These are phyloP conservation scores for Listronotus oregonensis DNA, from an alignment of 1,140 invertebrate genomes.

Conservation along the genomic window DNA sequence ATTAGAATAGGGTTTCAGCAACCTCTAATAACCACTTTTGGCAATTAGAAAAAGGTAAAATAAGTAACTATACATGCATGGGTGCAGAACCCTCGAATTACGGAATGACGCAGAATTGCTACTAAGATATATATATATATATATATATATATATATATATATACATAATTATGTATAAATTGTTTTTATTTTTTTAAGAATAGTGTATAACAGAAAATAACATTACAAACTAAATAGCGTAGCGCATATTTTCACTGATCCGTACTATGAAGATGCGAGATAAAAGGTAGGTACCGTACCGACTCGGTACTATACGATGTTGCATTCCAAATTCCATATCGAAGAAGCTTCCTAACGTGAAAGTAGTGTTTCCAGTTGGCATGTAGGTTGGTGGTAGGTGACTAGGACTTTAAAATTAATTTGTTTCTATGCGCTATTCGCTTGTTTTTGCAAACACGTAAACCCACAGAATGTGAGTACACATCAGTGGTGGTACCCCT, in stretches of 20 bases:
- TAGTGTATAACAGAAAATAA: no score
- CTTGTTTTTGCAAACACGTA: slow-evolving; percentile 5
- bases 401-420: slow-evolving; percentile 31
- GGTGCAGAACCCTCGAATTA: no score
- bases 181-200: no score
- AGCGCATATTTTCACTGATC: not conserved
- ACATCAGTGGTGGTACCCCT: slow-evolving; percentile 1
- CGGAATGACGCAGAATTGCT: no score
- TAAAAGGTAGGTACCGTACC: slow-evolving; percentile 34
- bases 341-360: slow-evolving; percentile 49
- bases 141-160: no score
- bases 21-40: no score
- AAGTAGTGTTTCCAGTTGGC: slow-evolving; percentile 46
- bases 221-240: not conserved
- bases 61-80: no score
- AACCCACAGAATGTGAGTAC: slow-evolving; percentile 8
- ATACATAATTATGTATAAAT: no score
- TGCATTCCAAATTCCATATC: slow-evolving; percentile 43
- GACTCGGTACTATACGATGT: slow-evolving; percentile 33
- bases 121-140: no score
- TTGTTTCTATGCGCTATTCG: slow-evolving; percentile 23
- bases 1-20: no score
- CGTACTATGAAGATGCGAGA: slow-evolving; percentile 24
- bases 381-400: slow-evolving; percentile 45
- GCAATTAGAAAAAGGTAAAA: no score